Percentiles rank a stretch among this genome's conserved stretches.
These are phyloP conservation scores for Slavum lentiscoides DNA, from an alignment of 2,888 invertebrate species.

Conservation along the genomic window DNA sequence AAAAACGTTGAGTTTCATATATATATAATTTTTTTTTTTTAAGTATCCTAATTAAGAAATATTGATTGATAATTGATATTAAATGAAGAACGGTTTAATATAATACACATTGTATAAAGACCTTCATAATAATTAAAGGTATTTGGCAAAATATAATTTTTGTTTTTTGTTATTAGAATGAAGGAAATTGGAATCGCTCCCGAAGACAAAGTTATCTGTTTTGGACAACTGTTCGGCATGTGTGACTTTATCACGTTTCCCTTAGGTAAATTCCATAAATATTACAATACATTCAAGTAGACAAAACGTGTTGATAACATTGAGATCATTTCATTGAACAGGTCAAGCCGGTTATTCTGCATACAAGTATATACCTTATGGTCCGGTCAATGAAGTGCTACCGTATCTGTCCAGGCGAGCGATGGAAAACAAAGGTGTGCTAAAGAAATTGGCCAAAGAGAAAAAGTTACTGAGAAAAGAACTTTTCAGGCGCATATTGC, in stretches of 20 bases:
- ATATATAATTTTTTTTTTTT: slow-evolving; percentile 11
- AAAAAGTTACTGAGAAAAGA: slow-evolving; percentile 79
- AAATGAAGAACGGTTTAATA: slow-evolving; percentile 12
- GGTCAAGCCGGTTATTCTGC: slow-evolving; percentile 99
- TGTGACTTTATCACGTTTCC: slow-evolving; percentile 99
- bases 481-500: slow-evolving; percentile 73
- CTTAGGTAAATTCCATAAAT: slow-evolving; percentile 71
- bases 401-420: slow-evolving; percentile 97
- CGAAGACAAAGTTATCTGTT: slow-evolving; percentile 93
- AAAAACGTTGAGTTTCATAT: no score
- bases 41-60: neutral
- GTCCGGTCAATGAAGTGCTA: slow-evolving; percentile 95
- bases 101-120: slow-evolving; percentile 22
- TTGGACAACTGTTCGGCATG: slow-evolving; percentile 98
- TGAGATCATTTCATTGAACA: slow-evolving; percentile 59
- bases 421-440: slow-evolving; percentile 91
- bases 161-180: slow-evolving; percentile 68
- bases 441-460: slow-evolving; percentile 91
- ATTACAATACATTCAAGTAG: neutral
- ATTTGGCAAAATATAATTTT: neutral
- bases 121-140: slow-evolving; percentile 11
- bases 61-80: slow-evolving; percentile 1
- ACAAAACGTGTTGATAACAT: neutral
- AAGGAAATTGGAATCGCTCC: slow-evolving; percentile 88
- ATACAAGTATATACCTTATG: slow-evolving; percentile 99